phyloP scores from a whole-genome alignment of 2,797 vertebrate species.

The Poeciliopsis gracilis region DNA sequence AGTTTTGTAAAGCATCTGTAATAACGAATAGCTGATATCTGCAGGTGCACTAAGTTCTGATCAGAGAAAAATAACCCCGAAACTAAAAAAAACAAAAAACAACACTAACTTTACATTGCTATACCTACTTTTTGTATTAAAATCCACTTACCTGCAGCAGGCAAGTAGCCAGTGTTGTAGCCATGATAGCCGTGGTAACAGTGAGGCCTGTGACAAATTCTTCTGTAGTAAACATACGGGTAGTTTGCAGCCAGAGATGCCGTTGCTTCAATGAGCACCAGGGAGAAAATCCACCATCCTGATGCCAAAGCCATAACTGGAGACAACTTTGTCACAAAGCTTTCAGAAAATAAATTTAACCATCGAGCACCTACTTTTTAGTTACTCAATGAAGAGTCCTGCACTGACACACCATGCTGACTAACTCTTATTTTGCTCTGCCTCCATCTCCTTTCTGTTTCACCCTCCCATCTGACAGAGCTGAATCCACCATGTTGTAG shows the following conservation, averaged over 20 bases:
- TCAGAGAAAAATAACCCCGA: neutral
- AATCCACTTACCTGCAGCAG: constrained; percentile 81
- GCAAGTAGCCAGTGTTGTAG: constrained; percentile 63
- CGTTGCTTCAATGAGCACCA: constrained; percentile 52
- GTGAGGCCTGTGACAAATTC: constrained; percentile 84
- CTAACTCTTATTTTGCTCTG: constrained; percentile 44
- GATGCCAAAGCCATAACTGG: constrained; percentile 47
- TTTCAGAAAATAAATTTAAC: neutral
- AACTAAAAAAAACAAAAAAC: neutral
- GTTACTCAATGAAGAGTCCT: constrained; percentile 19
- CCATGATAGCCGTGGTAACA: constrained; percentile 80
- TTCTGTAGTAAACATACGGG: constrained; percentile 80
- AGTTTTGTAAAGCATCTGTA: neutral
- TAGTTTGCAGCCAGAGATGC: constrained; percentile 69
- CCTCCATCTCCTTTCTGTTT: constrained; percentile 52
- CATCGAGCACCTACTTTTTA: constrained; percentile 8
- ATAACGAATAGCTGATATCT: neutral
- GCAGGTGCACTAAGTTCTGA: neutral
- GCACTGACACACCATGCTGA: constrained; percentile 39
- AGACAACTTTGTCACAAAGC: constrained; percentile 8
- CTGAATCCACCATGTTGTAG: constrained; percentile 56
- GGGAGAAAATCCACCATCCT: constrained; percentile 49
- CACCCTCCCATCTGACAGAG: constrained; percentile 63
- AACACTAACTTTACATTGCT: neutral
- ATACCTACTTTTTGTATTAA: constrained; percentile 9